phyloP scores from a whole-genome alignment of 2,113 vertebrate species.

The Chauna torquata region DNA sequence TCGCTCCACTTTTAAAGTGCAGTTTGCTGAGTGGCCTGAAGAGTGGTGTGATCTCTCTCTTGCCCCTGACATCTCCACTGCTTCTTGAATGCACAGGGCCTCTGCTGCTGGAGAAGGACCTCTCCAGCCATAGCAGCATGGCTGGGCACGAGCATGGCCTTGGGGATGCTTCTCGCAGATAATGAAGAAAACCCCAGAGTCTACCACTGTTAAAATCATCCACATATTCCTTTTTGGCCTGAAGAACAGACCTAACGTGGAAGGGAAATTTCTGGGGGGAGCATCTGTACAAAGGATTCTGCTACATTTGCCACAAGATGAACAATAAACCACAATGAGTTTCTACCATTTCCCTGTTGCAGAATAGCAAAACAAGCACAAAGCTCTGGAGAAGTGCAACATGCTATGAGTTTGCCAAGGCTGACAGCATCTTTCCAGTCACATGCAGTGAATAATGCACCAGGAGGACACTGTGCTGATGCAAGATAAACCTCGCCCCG shows the following conservation, averaged over 20 bases:
- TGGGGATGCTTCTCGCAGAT: not conserved
- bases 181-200: not conserved
- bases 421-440: not conserved
- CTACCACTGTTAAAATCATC: not conserved
- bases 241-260: not conserved
- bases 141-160: not conserved
- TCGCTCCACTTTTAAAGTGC: not conserved
- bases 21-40: not conserved
- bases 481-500: not conserved
- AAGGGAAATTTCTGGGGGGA: not conserved
- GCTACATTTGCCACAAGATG: not conserved
- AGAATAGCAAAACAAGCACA: not conserved
- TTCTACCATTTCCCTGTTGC: not conserved
- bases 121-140: not conserved
- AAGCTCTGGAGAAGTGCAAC: not conserved
- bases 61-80: not conserved
- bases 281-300: not conserved
- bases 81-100: not conserved
- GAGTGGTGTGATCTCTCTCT: not conserved
- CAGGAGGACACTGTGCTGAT: rapidly evolving
- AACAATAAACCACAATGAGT: not conserved
- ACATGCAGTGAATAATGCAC: not conserved
- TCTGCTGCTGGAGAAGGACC: not conserved
- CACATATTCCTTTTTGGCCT: not conserved
- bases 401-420: not conserved